These are phyloP conservation scores for Vidua macroura DNA, from an alignment of 2,113 vertebrate genomes.

Conservation along the genomic window DNA sequence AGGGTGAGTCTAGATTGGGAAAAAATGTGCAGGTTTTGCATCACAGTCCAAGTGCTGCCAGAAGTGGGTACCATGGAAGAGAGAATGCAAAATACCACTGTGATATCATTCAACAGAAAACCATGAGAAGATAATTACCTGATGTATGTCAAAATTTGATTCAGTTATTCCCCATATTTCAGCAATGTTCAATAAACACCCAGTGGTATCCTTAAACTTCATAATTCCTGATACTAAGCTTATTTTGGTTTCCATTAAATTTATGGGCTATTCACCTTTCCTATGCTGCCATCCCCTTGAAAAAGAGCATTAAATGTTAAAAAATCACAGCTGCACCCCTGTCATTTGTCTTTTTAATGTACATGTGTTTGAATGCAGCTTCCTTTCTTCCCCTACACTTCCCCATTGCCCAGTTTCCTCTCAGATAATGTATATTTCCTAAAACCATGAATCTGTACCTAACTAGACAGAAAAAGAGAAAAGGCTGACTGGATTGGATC, in stretches of 20 bases:
- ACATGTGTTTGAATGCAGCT: neutral
- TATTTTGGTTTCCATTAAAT: neutral
- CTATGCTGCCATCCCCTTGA: neutral
- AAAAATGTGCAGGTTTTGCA: neutral
- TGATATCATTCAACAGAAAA: neutral
- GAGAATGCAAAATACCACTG: neutral
- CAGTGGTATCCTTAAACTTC: neutral
- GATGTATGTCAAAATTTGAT: neutral
- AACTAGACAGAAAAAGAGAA: neutral
- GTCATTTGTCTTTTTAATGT: neutral
- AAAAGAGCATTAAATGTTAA: neutral
- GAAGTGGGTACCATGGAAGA: neutral
- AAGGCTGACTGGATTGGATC: neutral
- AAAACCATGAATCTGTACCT: neutral
- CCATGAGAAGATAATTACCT: neutral
- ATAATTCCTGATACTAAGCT: neutral
- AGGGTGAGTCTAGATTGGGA: neutral
- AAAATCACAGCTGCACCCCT: neutral
- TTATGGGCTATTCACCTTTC: neutral
- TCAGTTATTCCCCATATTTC: neutral
- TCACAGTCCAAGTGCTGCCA: neutral
- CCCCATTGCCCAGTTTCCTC: neutral
- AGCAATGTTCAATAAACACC: neutral
- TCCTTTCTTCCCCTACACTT: neutral
- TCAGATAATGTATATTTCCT: neutral